Evolutionary conservation across 1,140 invertebrate species (phyloP).

Genomic region (Andricus grossulariae): DNA sequence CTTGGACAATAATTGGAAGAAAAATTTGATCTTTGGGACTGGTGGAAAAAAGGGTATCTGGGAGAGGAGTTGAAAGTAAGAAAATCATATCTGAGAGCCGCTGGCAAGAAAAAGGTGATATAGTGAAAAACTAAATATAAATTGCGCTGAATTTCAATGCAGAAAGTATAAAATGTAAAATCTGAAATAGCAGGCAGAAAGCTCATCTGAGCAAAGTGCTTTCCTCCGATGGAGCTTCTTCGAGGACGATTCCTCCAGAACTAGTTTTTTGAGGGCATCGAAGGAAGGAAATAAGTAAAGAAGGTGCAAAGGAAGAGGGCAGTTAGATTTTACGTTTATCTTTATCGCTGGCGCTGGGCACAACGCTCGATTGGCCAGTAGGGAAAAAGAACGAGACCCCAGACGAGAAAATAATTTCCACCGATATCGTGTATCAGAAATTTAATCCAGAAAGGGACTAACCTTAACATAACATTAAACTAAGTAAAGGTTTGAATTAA

Average conservation of each 20-base stretch:
- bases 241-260: slow-evolving; percentile 54
- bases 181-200: slow-evolving; percentile 16
- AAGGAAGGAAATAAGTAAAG: slow-evolving; percentile 18
- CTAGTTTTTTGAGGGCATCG: slow-evolving; percentile 33
- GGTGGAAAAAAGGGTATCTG: too few relatives aligned
- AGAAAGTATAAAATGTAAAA: too few relatives aligned
- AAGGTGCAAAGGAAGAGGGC: slow-evolving; percentile 37
- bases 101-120: too few relatives aligned
- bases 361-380: slow-evolving; percentile 54
- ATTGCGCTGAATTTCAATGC: too few relatives aligned
- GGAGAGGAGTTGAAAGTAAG: too few relatives aligned
- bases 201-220: slow-evolving; percentile 60
- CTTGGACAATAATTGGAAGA: too few relatives aligned
- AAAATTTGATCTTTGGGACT: too few relatives aligned
- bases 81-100: too few relatives aligned
- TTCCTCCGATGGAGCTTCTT: slow-evolving; percentile 36
- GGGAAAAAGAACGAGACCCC: slow-evolving; percentile 35
- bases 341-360: slow-evolving; percentile 54
- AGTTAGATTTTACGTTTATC: slow-evolving; percentile 72
- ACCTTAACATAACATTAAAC: too few relatives aligned
- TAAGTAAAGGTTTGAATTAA: too few relatives aligned
- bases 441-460: too few relatives aligned
- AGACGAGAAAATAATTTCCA: slow-evolving; percentile 53
- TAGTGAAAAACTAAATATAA: too few relatives aligned
- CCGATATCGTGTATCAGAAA: neutral